These are phyloP conservation scores for Leptodactylus fuscus DNA, from an alignment of 2,113 vertebrate genomes.

Conservation along the genomic window DNA sequence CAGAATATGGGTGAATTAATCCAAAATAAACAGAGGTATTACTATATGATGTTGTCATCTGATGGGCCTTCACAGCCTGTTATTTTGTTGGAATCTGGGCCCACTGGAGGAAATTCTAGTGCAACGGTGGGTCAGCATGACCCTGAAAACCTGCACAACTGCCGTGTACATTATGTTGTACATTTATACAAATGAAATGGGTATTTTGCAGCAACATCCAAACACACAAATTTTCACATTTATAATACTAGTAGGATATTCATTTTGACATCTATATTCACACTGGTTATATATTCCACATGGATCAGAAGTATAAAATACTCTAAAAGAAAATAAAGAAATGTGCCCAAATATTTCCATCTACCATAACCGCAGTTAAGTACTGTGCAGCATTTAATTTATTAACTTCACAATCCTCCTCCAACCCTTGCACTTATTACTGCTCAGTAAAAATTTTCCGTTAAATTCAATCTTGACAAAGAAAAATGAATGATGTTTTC, in stretches of 20 bases:
- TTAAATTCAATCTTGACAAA: constrained; percentile 1
- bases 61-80: too few relatives aligned
- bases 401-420: not conserved
- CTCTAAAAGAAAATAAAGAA: not conserved
- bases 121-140: too few relatives aligned
- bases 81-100: too few relatives aligned
- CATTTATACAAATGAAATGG: too few relatives aligned
- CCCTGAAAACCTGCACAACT: too few relatives aligned
- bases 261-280: not conserved
- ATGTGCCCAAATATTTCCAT: not conserved
- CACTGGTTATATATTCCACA: not conserved
- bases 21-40: too few relatives aligned
- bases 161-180: too few relatives aligned
- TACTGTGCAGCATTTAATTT: not conserved
- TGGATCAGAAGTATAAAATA: not conserved
- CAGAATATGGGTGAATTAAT: not conserved
- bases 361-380: not conserved
- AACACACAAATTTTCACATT: too few relatives aligned
- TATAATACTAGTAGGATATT: too few relatives aligned
- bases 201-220: too few relatives aligned
- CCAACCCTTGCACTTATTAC: not conserved
- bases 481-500: constrained; percentile 1
- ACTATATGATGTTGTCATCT: too few relatives aligned
- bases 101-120: too few relatives aligned
- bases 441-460: not conserved